Percentiles rank a stretch among this genome's conserved stretches.
phyloP scores from a whole-genome alignment of 2,888 invertebrate species.

The Ophion slaviceki region DNA sequence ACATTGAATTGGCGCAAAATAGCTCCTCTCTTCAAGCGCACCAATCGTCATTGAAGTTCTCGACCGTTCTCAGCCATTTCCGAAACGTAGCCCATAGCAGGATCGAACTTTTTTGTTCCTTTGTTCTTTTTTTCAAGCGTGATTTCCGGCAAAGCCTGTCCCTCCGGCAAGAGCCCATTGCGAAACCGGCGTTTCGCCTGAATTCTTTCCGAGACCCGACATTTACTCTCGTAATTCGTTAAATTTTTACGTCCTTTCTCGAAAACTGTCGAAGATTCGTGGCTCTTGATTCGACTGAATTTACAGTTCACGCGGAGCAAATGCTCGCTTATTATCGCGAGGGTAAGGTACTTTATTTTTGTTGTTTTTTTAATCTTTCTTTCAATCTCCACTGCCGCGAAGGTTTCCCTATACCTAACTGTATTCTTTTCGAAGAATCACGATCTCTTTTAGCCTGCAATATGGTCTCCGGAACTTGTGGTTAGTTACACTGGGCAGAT shows the following conservation, averaged over 20 bases:
- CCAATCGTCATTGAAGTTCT: neutral
- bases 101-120: neutral
- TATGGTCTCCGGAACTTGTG: constrained; percentile 33
- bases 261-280: constrained; percentile 21
- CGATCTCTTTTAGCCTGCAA: constrained; percentile 36
- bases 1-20: too few species aligned
- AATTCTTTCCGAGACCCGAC: constrained; percentile 46
- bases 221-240: constrained; percentile 62
- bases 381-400: neutral
- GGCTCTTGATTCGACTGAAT: constrained; percentile 22
- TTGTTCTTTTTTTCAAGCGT: neutral
- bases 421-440: constrained; percentile 54
- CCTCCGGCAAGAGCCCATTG: neutral
- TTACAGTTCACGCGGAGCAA: constrained; percentile 42
- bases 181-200: constrained; percentile 40
- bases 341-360: constrained; percentile 50
- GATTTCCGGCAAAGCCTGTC: neutral
- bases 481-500: constrained; percentile 17
- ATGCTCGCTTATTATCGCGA: constrained; percentile 55
- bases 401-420: constrained; percentile 44
- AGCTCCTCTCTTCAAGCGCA: too few species aligned
- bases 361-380: neutral
- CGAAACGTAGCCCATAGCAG: neutral
- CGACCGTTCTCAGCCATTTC: neutral
- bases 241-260: constrained; percentile 66